Conservation (phyloP, 2,888 invertebrate species). For the Ophion ellenae region DNA sequence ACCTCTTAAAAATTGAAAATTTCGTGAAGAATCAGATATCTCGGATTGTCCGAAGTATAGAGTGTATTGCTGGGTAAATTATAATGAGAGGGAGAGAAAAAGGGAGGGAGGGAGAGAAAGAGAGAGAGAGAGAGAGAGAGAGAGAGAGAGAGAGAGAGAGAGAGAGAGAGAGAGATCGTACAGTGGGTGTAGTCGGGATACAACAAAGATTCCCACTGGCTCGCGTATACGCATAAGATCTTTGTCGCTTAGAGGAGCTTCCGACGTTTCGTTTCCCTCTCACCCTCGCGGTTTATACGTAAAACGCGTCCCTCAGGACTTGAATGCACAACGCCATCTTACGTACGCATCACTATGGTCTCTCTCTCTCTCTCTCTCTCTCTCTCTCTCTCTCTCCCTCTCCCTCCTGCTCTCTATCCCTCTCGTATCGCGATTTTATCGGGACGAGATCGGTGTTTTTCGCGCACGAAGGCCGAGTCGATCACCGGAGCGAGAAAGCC, state of each 20-base stretch:
- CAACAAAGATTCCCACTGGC: constrained; percentile 53
- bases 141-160: not conserved
- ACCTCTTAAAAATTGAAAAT: constrained; percentile 2
- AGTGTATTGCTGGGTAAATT: constrained; percentile 6
- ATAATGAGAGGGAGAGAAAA: not conserved
- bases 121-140: too few species aligned
- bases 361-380: not conserved
- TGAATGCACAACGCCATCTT: constrained; percentile 49
- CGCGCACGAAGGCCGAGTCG: constrained; percentile 64
- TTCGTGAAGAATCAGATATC: constrained; percentile 1
- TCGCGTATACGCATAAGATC: constrained; percentile 46
- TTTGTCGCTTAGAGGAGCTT: constrained; percentile 60
- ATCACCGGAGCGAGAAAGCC: constrained; percentile 64
- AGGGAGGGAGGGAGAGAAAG: too few species aligned
- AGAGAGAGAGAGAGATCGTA: not conserved
- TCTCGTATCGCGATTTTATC: constrained; percentile 56
- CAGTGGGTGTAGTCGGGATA: constrained; percentile 6
- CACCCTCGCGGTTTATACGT: constrained; percentile 23
- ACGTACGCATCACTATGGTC: constrained; percentile 40
- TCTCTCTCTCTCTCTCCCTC: not conserved
- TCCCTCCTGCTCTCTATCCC: not conserved
- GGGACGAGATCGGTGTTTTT: constrained; percentile 60
- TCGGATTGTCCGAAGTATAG: constrained; percentile 1
- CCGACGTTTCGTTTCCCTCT: constrained; percentile 66
- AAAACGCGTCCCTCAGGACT: constrained; percentile 43